Evolutionary conservation across 2,797 vertebrate genomes (phyloP).

Genomic region (Vireo griseus): DNA sequence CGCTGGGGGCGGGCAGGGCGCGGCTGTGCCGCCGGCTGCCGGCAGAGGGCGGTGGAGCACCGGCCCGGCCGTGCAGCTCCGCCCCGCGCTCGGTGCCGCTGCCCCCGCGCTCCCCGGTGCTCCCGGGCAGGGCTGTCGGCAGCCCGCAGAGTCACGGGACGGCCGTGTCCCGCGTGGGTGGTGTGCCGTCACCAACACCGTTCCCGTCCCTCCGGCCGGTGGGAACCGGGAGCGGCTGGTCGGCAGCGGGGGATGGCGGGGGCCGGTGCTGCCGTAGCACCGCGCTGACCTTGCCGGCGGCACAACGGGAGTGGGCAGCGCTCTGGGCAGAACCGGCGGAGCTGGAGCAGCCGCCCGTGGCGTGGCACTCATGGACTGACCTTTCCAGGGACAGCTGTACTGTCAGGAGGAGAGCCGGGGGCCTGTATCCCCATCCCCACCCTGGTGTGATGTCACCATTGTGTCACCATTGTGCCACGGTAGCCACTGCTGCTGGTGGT

Average conservation of each 20-base stretch:
- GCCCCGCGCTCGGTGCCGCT: too few species aligned
- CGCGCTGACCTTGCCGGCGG: background rate
- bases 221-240: background rate
- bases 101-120: background rate
- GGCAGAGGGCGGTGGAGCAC: background rate
- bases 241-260: background rate
- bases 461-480: background rate
- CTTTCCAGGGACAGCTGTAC: background rate
- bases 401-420: background rate
- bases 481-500: background rate
- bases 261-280: background rate
- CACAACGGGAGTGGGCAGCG: background rate
- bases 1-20: too few species aligned
- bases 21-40: background rate
- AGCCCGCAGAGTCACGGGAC: background rate
- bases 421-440: background rate
- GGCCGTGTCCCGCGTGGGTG: background rate
- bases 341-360: background rate
- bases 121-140: background rate
- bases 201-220: background rate
- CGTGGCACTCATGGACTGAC: background rate
- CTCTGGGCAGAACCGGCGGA: background rate
- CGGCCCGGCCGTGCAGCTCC: background rate
- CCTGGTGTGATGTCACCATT: accelerated
- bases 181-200: accelerated